These are phyloP conservation scores for Cryptomyrus ogoouensis DNA, from an alignment of 2,113 vertebrate species.

Conservation along the genomic window DNA sequence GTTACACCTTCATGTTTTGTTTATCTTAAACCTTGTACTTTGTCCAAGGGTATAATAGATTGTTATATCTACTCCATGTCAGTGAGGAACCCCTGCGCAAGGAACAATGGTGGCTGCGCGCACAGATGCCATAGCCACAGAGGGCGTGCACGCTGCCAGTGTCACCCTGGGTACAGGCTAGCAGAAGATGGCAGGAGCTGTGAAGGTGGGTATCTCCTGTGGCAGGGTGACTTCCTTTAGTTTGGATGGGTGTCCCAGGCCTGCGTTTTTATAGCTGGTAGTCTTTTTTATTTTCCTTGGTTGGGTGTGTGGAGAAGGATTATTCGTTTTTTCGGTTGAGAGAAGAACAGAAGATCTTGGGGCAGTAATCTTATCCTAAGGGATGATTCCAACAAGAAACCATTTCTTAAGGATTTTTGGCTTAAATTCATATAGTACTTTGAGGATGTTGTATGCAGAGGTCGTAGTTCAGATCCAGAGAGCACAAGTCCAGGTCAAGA, in stretches of 20 bases:
- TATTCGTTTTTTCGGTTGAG: constrained; percentile 25
- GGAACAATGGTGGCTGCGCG: constrained; percentile 68
- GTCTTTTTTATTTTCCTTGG: constrained; percentile 24
- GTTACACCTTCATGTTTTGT: constrained; percentile 3
- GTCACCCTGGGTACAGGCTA: constrained; percentile 63
- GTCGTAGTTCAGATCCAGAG: background rate
- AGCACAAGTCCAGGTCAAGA: background rate
- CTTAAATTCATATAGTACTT: background rate
- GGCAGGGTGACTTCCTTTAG: background rate
- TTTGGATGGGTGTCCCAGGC: constrained; percentile 15
- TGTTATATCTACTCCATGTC: constrained; percentile 19
- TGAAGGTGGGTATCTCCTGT: constrained; percentile 52
- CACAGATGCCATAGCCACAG: constrained; percentile 55
- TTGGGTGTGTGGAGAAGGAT: constrained; percentile 15
- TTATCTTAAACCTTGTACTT: constrained; percentile 10
- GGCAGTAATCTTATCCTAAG: background rate
- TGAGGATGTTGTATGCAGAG: background rate
- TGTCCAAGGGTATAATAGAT: background rate
- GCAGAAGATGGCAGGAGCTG: constrained; percentile 55
- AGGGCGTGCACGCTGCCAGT: constrained; percentile 53
- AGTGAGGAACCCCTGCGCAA: constrained; percentile 61
- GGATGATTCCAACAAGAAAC: background rate
- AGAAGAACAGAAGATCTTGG: constrained; percentile 10
- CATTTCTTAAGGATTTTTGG: background rate
- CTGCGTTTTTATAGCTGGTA: background rate